Evolutionary conservation across 2,888 invertebrate species (phyloP).

Genomic region (Drosophila melanocephala): DNA sequence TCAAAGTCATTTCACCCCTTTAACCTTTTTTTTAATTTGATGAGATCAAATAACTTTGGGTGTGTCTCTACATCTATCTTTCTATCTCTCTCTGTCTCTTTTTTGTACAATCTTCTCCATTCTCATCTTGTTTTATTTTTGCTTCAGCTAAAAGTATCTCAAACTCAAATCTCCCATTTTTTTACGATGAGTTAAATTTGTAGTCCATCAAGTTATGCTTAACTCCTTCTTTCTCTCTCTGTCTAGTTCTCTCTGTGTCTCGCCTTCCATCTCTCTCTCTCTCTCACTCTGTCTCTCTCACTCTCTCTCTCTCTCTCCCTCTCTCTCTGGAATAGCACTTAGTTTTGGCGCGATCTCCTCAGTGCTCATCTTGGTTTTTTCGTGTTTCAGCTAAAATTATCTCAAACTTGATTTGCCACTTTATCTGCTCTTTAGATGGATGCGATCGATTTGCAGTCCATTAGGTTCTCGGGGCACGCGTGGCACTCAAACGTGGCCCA

Average conservation of each 20-base stretch:
- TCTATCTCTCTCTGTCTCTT: no score
- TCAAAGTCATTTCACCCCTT: background rate
- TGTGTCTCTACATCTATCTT: background rate
- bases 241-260: background rate
- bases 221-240: background rate
- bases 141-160: background rate
- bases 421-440: background rate
- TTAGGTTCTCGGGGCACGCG: slow-evolving; percentile 12
- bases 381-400: background rate
- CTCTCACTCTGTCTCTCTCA: background rate
- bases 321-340: background rate
- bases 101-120: no score
- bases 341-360: background rate
- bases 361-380: background rate
- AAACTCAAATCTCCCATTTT: background rate
- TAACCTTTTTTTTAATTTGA: background rate
- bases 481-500: slow-evolving; percentile 5
- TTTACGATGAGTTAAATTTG: background rate
- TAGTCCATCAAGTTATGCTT: background rate
- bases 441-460: slow-evolving; percentile 9
- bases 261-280: background rate
- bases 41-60: background rate
- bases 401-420: slow-evolving; percentile 2
- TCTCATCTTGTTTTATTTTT: background rate
- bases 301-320: background rate